Conservation (phyloP, 2,797 vertebrate genomes). For the Oreortyx pictus region DNA sequence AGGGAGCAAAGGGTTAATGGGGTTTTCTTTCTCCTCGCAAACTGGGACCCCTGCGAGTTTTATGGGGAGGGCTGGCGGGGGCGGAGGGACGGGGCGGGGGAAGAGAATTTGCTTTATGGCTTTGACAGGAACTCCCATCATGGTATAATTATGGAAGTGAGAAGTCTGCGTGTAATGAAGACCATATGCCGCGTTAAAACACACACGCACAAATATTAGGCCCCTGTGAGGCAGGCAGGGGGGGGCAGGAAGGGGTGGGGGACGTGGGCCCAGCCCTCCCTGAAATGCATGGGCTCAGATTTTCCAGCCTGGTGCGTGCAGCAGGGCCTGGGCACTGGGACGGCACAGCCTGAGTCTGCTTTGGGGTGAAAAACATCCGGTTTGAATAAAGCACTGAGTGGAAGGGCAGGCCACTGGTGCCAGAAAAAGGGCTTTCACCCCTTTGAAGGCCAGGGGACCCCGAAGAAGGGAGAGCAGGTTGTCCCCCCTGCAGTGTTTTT, state of each 20-base stretch:
- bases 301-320: background rate
- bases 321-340: background rate
- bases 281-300: background rate
- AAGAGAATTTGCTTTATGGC: slow-evolving; percentile 72
- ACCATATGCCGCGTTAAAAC: slow-evolving; percentile 72
- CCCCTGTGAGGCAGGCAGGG: slow-evolving; percentile 38
- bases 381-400: background rate
- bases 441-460: background rate
- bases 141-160: slow-evolving; percentile 77
- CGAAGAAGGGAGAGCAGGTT: background rate
- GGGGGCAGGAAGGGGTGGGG: slow-evolving; percentile 22
- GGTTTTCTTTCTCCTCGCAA: slow-evolving; percentile 1
- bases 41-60: slow-evolving; percentile 56
- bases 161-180: slow-evolving; percentile 73
- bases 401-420: background rate
- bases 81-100: background rate
- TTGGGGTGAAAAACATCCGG: background rate
- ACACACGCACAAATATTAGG: slow-evolving; percentile 71
- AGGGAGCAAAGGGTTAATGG: slow-evolving; percentile 47
- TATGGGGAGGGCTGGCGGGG: slow-evolving; percentile 28
- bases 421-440: background rate
- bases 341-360: background rate
- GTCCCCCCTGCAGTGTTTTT: background rate
- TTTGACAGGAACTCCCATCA: slow-evolving; percentile 79
- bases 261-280: background rate